Percentiles rank a stretch among this genome's conserved stretches.
Evolutionary conservation across 2,113 vertebrate genomes (phyloP).

Genomic region (Festucalex cinctus): DNA sequence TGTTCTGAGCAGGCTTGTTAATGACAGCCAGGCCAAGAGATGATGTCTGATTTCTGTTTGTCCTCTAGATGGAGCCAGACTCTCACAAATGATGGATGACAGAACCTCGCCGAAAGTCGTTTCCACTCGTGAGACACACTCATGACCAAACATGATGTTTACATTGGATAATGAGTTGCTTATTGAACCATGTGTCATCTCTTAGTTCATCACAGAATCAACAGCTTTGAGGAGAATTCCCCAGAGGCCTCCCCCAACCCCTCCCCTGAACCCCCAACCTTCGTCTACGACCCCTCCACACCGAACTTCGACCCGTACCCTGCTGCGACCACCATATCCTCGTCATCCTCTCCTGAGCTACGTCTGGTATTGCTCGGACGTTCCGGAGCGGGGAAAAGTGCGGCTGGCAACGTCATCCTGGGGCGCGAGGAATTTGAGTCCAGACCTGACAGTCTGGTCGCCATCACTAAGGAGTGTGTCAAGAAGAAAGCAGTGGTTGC

Average conservation of each 20-base stretch:
- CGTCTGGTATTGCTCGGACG: conserved; percentile 70
- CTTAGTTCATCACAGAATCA: conserved; percentile 60
- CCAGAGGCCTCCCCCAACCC: conserved; percentile 24
- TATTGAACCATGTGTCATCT: background rate
- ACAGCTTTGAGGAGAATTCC: conserved; percentile 40
- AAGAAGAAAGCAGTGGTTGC: conserved; percentile 55
- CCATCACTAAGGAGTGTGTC: conserved; percentile 57
- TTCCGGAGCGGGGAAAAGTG: conserved; percentile 68
- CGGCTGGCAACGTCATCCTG: conserved; percentile 66
- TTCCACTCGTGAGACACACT: conserved; percentile 52
- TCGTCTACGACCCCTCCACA: conserved; percentile 9
- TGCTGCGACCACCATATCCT: background rate
- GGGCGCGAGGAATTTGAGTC: conserved; percentile 56
- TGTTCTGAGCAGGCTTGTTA: no score
- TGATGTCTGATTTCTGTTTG: background rate
- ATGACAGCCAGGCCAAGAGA: no score
- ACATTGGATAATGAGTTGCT: background rate
- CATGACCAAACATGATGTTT: background rate
- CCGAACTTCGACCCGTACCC: conserved; percentile 10
- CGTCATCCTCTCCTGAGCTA: conserved; percentile 48
- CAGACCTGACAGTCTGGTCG: conserved; percentile 23
- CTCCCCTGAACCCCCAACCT: conserved; percentile 10
- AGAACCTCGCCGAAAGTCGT: conserved; percentile 13
- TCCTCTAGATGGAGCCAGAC: conserved; percentile 67
- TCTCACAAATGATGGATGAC: conserved; percentile 59